Conservation (phyloP, 2,113 vertebrate species). For the Tragelaphus imberbis region DNA sequence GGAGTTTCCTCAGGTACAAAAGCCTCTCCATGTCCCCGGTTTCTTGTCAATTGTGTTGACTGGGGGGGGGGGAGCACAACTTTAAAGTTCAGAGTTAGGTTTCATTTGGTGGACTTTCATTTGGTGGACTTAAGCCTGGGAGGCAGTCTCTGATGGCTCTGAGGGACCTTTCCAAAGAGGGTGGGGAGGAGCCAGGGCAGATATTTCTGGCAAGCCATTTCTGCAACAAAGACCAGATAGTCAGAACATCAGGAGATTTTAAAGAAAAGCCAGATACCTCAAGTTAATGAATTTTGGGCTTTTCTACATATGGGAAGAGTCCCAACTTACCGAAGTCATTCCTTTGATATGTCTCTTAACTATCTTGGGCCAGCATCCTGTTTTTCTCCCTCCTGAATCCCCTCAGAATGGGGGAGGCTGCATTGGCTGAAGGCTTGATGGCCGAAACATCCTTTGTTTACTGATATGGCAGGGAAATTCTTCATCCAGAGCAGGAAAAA, state of each 20-base stretch:
- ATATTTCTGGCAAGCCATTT: background rate
- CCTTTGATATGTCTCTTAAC: background rate
- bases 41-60: background rate
- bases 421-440: background rate
- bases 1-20: background rate
- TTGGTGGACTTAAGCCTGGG: background rate
- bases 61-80: fast-evolving
- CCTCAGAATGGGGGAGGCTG: background rate
- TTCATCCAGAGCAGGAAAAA: background rate
- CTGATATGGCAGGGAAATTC: background rate
- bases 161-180: background rate
- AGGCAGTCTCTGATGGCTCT: background rate
- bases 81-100: background rate
- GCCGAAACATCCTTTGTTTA: background rate
- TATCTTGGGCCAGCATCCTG: background rate
- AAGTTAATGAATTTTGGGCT: background rate
- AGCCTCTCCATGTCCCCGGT: background rate
- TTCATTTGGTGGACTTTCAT: background rate
- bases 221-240: background rate
- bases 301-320: background rate
- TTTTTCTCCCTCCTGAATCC: background rate
- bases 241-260: background rate
- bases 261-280: background rate
- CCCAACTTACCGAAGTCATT: background rate
- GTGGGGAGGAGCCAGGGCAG: background rate